Percentiles rank a stretch among this genome's conserved stretches.
Evolutionary conservation across 1,140 invertebrate genomes (phyloP).

Genomic region (Drosophila tropicalis): DNA sequence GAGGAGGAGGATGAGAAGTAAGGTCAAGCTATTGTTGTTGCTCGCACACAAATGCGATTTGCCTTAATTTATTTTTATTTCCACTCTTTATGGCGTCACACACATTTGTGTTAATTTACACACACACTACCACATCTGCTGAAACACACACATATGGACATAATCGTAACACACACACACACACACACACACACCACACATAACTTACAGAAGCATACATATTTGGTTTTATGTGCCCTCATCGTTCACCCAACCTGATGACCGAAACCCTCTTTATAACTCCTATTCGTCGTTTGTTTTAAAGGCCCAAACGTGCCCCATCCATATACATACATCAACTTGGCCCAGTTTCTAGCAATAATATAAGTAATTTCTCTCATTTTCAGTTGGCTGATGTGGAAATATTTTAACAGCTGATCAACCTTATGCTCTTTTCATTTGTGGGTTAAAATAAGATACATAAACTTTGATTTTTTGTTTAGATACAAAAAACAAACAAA

Average conservation of each 20-base stretch:
- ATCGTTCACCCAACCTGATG: constrained; percentile 58
- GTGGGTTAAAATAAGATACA: background rate
- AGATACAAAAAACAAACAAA: too few species aligned
- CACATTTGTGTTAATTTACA: constrained; percentile 60
- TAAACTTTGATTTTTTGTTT: too few species aligned
- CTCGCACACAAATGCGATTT: constrained; percentile 38
- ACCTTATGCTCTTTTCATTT: background rate
- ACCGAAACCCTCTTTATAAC: constrained; percentile 62
- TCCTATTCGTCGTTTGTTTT: constrained; percentile 71
- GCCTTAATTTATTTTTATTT: constrained; percentile 70
- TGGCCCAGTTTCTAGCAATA: constrained; percentile 9
- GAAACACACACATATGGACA: constrained; percentile 33
- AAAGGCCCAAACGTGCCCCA: constrained; percentile 67
- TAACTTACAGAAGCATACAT: constrained; percentile 32
- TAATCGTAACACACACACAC: constrained; percentile 44
- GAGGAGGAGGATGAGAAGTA: background rate
- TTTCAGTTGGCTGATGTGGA: too few species aligned
- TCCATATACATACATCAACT: constrained; percentile 11
- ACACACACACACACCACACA: constrained; percentile 21
- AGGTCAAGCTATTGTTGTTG: constrained; percentile 43
- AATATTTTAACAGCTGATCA: too few species aligned
- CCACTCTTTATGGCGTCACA: constrained; percentile 52
- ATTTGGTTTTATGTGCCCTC: constrained; percentile 52
- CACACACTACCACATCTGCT: constrained; percentile 23
- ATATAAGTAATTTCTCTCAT: constrained; percentile 3